Conservation (phyloP, 2,888 invertebrate species). For the Tolmerus cingulatus region DNA sequence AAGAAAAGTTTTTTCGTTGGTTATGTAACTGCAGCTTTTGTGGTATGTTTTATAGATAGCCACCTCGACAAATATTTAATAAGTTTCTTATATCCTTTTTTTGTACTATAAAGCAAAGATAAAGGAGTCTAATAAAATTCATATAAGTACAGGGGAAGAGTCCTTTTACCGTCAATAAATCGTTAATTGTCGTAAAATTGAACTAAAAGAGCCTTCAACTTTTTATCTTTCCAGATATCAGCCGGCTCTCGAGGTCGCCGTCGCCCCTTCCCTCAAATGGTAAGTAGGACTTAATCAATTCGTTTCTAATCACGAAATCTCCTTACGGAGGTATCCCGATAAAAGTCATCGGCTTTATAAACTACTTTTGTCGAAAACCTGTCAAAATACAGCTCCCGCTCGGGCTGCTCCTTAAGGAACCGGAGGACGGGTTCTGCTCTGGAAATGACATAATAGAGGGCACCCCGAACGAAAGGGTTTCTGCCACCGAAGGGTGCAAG, state of each 20-base stretch:
- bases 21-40: too few species aligned
- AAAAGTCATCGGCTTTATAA: constrained; percentile 41
- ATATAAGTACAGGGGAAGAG: too few species aligned
- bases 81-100: not conserved
- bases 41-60: too few species aligned
- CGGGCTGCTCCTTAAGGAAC: not conserved
- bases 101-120: too few species aligned
- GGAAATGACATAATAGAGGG: constrained; percentile 30
- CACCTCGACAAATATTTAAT: not conserved
- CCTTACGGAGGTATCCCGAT: constrained; percentile 13
- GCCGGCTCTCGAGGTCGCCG: constrained; percentile 77
- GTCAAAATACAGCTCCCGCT: constrained; percentile 28
- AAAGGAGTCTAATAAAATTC: too few species aligned
- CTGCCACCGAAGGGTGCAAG: constrained; percentile 17
- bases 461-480: constrained; percentile 23
- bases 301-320: constrained; percentile 41
- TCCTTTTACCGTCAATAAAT: not conserved
- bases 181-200: not conserved
- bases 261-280: constrained; percentile 80
- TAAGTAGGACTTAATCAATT: constrained; percentile 65
- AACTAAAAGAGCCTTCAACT: not conserved
- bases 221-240: constrained; percentile 62
- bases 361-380: constrained; percentile 29
- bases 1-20: too few species aligned
- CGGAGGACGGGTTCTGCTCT: not conserved